Percentiles rank a stretch among this genome's conserved stretches.
These are phyloP conservation scores for Campylomormyrus numenius DNA, from an alignment of 2,113 vertebrate genomes.

Conservation along the genomic window DNA sequence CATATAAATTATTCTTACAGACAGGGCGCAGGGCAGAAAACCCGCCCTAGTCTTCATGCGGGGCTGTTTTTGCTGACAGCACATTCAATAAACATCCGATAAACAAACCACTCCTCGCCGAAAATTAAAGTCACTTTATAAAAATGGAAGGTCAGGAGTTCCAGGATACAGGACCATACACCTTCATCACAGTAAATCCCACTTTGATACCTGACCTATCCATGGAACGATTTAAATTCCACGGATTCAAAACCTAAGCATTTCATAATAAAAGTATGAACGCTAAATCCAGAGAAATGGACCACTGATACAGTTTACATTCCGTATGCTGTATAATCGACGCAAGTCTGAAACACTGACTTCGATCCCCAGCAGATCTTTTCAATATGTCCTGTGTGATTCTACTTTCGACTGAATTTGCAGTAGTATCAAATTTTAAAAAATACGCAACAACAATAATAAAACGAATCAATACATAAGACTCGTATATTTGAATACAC, in stretches of 20 bases:
- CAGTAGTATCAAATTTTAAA: background rate
- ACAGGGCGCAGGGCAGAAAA: background rate
- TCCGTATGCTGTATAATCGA: background rate
- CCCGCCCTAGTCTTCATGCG: background rate
- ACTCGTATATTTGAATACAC: background rate
- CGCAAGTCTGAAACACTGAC: constrained; percentile 44
- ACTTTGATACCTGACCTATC: background rate
- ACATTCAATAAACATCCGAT: background rate
- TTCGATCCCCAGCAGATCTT: constrained; percentile 30
- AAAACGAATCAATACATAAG: background rate
- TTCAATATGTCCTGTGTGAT: background rate
- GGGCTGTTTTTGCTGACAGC: background rate
- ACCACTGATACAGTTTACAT: background rate
- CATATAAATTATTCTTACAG: background rate
- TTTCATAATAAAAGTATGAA: background rate
- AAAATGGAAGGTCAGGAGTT: background rate
- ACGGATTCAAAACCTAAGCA: background rate
- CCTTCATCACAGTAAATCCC: background rate
- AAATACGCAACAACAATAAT: background rate
- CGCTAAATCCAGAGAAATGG: background rate
- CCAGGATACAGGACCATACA: background rate
- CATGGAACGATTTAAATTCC: background rate
- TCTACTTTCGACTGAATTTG: background rate
- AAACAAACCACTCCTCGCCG: background rate
- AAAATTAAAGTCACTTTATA: background rate